A percentile compares a stretch with the other conserved stretches of the same genome.
Conservation (phyloP, 2,797 vertebrate species). For the Brachyrhaphis roseni region DNA sequence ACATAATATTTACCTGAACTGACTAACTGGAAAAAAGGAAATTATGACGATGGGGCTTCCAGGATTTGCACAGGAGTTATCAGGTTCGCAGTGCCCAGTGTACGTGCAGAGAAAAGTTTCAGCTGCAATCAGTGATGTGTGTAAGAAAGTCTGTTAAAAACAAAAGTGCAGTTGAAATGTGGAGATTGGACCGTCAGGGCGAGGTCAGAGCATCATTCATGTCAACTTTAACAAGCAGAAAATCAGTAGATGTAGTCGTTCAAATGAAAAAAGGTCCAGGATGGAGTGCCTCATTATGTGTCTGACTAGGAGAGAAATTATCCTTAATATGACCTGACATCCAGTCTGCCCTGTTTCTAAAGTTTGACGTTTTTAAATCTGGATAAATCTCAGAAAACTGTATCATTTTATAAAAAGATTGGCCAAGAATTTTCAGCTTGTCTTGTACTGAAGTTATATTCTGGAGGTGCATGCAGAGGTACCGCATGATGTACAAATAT, state of each 20-base stretch:
- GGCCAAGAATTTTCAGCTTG: background rate
- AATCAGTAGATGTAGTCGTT: slow-evolving; percentile 29
- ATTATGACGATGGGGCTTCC: background rate
- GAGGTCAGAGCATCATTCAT: background rate
- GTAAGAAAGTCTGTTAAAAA: background rate
- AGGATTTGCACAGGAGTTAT: background rate
- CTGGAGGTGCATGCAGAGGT: background rate
- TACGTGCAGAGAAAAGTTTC: background rate
- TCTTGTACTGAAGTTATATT: background rate
- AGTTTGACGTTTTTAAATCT: background rate
- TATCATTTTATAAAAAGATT: background rate
- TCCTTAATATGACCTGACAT: background rate
- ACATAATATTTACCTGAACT: background rate
- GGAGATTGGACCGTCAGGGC: background rate
- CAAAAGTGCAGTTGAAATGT: background rate
- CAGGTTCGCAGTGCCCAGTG: background rate
- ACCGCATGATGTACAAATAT: background rate
- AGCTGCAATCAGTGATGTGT: background rate
- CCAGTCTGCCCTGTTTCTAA: background rate
- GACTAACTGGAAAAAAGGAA: background rate
- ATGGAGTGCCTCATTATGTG: background rate
- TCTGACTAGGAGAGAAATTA: slow-evolving; percentile 38
- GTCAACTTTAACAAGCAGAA: slow-evolving; percentile 28
- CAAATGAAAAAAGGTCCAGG: background rate
- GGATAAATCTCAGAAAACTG: background rate